Conservation (phyloP, 2,797 vertebrate genomes). For the Paedocypris micromegethes region DNA sequence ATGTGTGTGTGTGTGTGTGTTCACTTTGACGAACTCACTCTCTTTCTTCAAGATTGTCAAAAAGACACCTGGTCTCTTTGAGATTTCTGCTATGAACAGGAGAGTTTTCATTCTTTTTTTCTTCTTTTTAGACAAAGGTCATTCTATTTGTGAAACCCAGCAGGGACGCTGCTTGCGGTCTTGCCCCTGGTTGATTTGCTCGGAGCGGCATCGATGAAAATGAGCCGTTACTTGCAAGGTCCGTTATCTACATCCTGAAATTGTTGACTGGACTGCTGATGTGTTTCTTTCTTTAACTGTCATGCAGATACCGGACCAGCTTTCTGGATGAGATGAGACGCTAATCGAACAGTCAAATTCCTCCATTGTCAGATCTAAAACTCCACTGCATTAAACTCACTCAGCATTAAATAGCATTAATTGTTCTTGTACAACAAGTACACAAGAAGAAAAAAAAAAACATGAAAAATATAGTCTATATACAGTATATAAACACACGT, state of each 20-base stretch:
- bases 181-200: slow-evolving; percentile 26
- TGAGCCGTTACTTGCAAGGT: slow-evolving; percentile 43
- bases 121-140: slow-evolving; percentile 8
- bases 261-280: slow-evolving; percentile 58
- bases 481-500: too few relatives aligned
- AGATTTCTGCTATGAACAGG: background rate
- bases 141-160: slow-evolving; percentile 22
- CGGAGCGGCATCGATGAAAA: slow-evolving; percentile 42
- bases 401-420: too few relatives aligned
- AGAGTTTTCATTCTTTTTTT: background rate
- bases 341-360: slow-evolving; percentile 4
- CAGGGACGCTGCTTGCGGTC: slow-evolving; percentile 8
- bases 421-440: too few relatives aligned
- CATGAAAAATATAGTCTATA: too few relatives aligned
- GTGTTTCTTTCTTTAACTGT: slow-evolving; percentile 52
- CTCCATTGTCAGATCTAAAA: background rate
- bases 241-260: slow-evolving; percentile 56
- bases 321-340: slow-evolving; percentile 15
- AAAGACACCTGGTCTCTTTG: background rate
- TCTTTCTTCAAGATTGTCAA: too few relatives aligned
- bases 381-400: too few relatives aligned
- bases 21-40: too few relatives aligned
- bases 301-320: slow-evolving; percentile 1
- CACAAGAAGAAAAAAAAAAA: too few relatives aligned
- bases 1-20: too few relatives aligned